Conservation (phyloP, 2,797 vertebrate genomes). For the Xyrichtys novacula region DNA sequence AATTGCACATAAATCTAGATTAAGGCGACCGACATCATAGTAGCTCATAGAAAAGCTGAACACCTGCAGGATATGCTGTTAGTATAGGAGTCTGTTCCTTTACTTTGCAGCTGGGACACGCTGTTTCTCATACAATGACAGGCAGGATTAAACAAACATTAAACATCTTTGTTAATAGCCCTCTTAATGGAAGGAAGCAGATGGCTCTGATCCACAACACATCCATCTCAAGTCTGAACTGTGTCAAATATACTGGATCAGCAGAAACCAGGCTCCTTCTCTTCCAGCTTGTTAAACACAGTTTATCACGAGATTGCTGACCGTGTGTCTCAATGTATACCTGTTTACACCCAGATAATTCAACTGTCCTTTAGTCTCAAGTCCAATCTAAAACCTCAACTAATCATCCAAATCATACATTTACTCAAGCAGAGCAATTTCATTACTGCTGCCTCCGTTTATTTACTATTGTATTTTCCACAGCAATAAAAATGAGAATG, state of each 20-base stretch:
- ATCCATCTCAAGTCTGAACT: slow-evolving; percentile 45
- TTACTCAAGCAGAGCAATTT: slow-evolving; percentile 52
- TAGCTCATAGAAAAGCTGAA: slow-evolving; percentile 3
- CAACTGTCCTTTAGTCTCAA: slow-evolving; percentile 49
- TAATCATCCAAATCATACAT: slow-evolving; percentile 42
- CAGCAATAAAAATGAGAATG: slow-evolving; percentile 39
- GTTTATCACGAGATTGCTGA: slow-evolving; percentile 39
- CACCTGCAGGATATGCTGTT: slow-evolving; percentile 26
- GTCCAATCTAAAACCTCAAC: slow-evolving; percentile 37
- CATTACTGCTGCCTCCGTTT: slow-evolving; percentile 48
- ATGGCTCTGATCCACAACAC: slow-evolving; percentile 52
- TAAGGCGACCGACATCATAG: not conserved
- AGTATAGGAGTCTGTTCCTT: slow-evolving; percentile 5
- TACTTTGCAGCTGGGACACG: slow-evolving; percentile 29
- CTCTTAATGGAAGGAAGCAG: slow-evolving; percentile 45
- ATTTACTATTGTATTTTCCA: slow-evolving; percentile 37
- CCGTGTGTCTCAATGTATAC: slow-evolving; percentile 58
- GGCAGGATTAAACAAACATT: slow-evolving; percentile 58
- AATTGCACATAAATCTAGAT: not conserved
- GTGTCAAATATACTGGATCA: slow-evolving; percentile 52
- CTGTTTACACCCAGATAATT: slow-evolving; percentile 47
- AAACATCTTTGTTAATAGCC: slow-evolving; percentile 39
- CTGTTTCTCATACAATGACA: slow-evolving; percentile 17
- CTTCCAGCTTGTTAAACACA: slow-evolving; percentile 53
- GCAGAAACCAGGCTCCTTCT: slow-evolving; percentile 38